phyloP scores from a whole-genome alignment of 2,113 vertebrate species.

The Eulemur rufifrons region DNA sequence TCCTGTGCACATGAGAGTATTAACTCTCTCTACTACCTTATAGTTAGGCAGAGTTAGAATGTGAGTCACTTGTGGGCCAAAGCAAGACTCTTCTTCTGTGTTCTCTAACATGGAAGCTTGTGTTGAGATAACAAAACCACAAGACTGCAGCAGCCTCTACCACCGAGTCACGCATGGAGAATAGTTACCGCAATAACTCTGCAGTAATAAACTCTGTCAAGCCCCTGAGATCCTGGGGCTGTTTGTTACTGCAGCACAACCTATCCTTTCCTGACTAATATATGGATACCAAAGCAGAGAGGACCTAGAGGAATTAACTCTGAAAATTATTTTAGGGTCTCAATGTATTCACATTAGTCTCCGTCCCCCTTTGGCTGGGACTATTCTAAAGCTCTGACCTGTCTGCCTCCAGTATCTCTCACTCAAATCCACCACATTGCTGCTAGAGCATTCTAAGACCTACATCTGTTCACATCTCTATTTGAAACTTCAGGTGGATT shows the following conservation, averaged over 20 bases:
- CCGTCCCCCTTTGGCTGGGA: background rate
- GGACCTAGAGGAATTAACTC: background rate
- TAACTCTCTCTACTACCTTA: background rate
- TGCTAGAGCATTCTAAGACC: background rate
- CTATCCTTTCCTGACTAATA: background rate
- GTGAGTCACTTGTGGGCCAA: fast-evolving
- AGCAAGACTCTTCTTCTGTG: background rate
- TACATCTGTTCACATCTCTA: background rate
- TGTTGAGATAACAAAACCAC: background rate
- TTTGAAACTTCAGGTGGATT: background rate
- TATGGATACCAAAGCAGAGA: background rate
- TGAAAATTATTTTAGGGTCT: background rate
- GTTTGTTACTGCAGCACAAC: background rate
- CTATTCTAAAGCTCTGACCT: too few relatives aligned
- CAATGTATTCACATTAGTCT: background rate
- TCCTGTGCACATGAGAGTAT: background rate
- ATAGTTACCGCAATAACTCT: background rate
- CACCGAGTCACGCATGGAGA: background rate
- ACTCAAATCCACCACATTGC: background rate
- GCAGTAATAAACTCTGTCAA: background rate
- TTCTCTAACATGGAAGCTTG: background rate
- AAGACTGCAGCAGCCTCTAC: background rate
- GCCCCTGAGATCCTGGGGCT: background rate
- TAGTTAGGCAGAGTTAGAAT: background rate
- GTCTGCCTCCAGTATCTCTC: background rate